Evolutionary conservation across 2,797 vertebrate genomes (phyloP).

Genomic region (Euphonia xanthogaster): DNA sequence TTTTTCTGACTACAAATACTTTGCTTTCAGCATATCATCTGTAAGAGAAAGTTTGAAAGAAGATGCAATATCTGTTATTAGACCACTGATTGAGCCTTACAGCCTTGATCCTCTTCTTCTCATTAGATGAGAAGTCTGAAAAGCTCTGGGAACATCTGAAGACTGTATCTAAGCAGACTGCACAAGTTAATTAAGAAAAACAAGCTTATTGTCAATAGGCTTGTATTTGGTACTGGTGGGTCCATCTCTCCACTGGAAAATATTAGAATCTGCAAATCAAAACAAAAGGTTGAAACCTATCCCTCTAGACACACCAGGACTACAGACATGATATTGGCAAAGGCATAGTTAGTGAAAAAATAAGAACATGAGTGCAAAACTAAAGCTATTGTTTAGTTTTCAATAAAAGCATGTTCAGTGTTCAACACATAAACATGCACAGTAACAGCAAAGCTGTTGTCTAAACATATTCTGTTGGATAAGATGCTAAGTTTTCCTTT

Average conservation of each 20-base stretch:
- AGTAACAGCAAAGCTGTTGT: background rate
- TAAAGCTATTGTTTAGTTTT: background rate
- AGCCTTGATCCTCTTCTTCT: constrained; percentile 15
- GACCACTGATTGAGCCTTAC: background rate
- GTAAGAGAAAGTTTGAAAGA: background rate
- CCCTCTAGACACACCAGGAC: background rate
- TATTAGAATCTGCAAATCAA: constrained; percentile 7
- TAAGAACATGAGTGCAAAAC: background rate
- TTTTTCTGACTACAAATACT: background rate
- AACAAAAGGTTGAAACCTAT: background rate
- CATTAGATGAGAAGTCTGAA: background rate
- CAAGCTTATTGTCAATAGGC: background rate
- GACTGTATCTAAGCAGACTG: constrained; percentile 3
- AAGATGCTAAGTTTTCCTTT: background rate
- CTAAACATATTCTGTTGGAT: background rate
- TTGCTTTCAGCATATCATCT: background rate
- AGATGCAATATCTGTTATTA: background rate
- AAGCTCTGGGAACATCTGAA: background rate
- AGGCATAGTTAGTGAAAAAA: background rate
- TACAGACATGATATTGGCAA: background rate
- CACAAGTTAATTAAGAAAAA: constrained; percentile 6
- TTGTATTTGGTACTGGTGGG: background rate
- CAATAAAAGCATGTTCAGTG: background rate
- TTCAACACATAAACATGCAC: background rate
- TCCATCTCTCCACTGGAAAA: constrained; percentile 11